Evolutionary conservation across 2,113 vertebrate genomes (phyloP).

Genomic region (Trichomycterus rosablanca): DNA sequence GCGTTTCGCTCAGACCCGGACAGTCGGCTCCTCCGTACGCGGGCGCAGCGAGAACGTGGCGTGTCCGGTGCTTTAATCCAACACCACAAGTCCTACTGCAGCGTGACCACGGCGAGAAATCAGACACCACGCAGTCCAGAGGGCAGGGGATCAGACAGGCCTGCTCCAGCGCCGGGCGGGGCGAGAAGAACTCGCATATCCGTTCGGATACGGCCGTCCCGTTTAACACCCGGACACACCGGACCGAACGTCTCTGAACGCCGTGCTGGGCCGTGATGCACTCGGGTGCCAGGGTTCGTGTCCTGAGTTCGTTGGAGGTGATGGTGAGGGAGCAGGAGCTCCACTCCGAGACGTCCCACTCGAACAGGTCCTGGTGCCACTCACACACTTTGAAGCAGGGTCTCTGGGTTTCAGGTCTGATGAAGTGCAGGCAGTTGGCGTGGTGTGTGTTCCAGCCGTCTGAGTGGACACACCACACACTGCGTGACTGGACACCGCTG

Average conservation of each 20-base stretch:
- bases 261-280: slow-evolving; percentile 92
- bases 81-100: slow-evolving; percentile 73
- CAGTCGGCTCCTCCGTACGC: slow-evolving; percentile 84
- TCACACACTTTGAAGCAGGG: slow-evolving; percentile 90
- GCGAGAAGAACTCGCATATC: slow-evolving; percentile 86
- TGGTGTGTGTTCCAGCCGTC: slow-evolving; percentile 89
- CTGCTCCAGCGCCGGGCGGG: slow-evolving; percentile 76
- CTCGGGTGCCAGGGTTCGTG: slow-evolving; percentile 42
- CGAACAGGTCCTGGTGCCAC: slow-evolving; percentile 89
- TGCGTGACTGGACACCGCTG: slow-evolving; percentile 77
- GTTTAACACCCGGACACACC: slow-evolving; percentile 80
- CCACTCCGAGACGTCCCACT: slow-evolving; percentile 89
- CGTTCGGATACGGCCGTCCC: slow-evolving; percentile 68
- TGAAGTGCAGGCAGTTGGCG: slow-evolving; percentile 75
- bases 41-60: slow-evolving; percentile 75
- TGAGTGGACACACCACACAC: slow-evolving; percentile 85
- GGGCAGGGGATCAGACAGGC: slow-evolving; percentile 93
- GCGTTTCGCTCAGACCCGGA: slow-evolving; percentile 80
- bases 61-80: slow-evolving; percentile 75
- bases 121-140: slow-evolving; percentile 83
- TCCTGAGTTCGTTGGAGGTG: slow-evolving; percentile 55
- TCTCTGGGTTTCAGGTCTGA: slow-evolving; percentile 78
- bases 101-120: slow-evolving; percentile 82
- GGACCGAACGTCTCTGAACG: slow-evolving; percentile 76
- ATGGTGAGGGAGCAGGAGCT: slow-evolving; percentile 71